Evolutionary conservation across 2,888 invertebrate species (phyloP), one percentile per base, ranked within the genome.

Genomic region (Cephus nigrinus): DNA sequence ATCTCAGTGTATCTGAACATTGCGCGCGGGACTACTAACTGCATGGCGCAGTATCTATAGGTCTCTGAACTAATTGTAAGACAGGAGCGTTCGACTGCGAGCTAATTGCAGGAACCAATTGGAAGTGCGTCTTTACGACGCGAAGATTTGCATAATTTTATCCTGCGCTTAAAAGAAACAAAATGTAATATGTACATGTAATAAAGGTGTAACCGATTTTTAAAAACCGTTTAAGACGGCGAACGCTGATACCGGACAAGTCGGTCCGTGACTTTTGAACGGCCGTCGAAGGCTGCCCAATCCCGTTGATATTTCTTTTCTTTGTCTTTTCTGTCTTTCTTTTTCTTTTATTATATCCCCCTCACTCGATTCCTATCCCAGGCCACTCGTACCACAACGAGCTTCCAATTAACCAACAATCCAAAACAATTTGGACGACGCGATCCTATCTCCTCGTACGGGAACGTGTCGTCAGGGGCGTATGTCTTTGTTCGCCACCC

Each of bases 341-440:
- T 32, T 72, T 76, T 40, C 73, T 75, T 73, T 75, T 68, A 69
- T 35, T 73, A 75, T 76, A 68, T 68, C 73, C 55, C 69, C 69
- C 69, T 69, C 40, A 79, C 81, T 80, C 76, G 76, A 78, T 80
- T 78, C 32, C 79, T 79, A 80, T 78, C 78, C 78, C 55, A 55
- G 55, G 23, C 55, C 55, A 55, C 23, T 55, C 55, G 55, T 80
- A 85, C 86, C 86, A 85, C 87, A 88, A 86, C 87, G 88, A 88
- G 86, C 87, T 87, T 82, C 90, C 89, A 89, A 90, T 90, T 90
- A 90, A 90, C 88, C 88, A 88, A 89, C 90, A 88, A 89, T 89
- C 88, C 90, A 86, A 90, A 89, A 90, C 89, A 89, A 90, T 90
- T 90, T 89, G 88, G 89, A 80, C 86, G 85, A 82, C 84, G 83